Percentiles rank a stretch among this genome's conserved stretches.
Conservation (phyloP, 2,113 vertebrate species). For the Alces alces region DNA sequence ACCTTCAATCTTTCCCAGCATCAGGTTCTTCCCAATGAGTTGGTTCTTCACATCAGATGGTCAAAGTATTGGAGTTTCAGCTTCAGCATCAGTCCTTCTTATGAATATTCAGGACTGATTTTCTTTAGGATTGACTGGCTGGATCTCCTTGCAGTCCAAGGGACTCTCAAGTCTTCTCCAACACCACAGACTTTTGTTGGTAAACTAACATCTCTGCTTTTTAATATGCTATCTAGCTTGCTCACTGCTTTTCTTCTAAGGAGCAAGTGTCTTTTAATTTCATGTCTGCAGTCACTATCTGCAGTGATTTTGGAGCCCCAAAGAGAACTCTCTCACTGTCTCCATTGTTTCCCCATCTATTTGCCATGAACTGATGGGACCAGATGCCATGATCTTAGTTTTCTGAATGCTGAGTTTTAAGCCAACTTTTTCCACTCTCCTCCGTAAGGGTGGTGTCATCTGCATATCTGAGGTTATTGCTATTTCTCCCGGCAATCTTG, state of each 20-base stretch:
- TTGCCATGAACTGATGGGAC: background rate
- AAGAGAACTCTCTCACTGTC: background rate
- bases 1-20: background rate
- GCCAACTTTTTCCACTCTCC: background rate
- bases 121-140: background rate
- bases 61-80: background rate
- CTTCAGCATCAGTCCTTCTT: background rate
- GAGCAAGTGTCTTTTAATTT: background rate
- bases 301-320: background rate
- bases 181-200: background rate
- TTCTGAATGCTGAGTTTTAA: background rate
- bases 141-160: background rate
- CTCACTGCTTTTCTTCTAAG: background rate
- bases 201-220: background rate
- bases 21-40: background rate
- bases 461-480: background rate
- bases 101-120: background rate
- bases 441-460: background rate
- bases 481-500: background rate
- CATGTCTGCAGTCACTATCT: background rate
- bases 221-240: background rate
- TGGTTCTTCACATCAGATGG: background rate
- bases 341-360: background rate
- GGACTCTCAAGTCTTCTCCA: background rate
- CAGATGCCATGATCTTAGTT: background rate